Conservation (phyloP, 2,797 vertebrate species). For the Pseudocheirus occidentalis region DNA sequence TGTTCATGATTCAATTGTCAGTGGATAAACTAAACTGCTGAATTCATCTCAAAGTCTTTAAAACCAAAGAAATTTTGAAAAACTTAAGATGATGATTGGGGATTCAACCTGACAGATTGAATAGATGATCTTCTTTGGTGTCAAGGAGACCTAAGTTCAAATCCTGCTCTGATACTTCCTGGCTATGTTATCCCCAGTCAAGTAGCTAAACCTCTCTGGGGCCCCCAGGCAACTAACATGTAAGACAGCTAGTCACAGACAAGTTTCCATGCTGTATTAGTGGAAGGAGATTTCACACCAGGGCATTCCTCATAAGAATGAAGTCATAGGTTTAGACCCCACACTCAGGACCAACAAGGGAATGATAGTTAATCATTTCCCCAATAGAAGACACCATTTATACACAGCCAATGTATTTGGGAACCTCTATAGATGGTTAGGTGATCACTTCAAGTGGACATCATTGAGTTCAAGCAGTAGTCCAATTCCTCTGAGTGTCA, state of each 20-base stretch:
- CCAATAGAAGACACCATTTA: not conserved
- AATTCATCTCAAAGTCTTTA: not conserved
- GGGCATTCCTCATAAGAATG: not conserved
- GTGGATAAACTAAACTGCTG: not conserved
- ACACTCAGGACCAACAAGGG: not conserved
- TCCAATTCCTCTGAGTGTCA: conserved; percentile 1
- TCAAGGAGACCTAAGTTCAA: not conserved
- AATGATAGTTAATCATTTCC: not conserved
- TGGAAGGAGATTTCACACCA: not conserved
- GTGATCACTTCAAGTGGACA: not conserved
- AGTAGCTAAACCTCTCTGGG: not conserved
- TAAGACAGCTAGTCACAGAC: not conserved
- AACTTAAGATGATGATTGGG: not conserved
- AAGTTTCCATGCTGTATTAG: not conserved
- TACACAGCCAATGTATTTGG: not conserved
- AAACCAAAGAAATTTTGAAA: not conserved
- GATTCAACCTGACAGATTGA: not conserved
- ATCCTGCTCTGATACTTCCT: not conserved
- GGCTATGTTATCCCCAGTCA: not conserved
- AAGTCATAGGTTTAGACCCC: not conserved
- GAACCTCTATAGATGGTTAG: not conserved
- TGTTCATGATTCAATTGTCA: not conserved
- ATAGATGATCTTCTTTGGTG: not conserved
- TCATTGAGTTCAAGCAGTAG: not conserved
- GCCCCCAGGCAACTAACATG: not conserved